phyloP scores from a whole-genome alignment of 2,888 invertebrate genomes.

The Spicauda simplicius region DNA sequence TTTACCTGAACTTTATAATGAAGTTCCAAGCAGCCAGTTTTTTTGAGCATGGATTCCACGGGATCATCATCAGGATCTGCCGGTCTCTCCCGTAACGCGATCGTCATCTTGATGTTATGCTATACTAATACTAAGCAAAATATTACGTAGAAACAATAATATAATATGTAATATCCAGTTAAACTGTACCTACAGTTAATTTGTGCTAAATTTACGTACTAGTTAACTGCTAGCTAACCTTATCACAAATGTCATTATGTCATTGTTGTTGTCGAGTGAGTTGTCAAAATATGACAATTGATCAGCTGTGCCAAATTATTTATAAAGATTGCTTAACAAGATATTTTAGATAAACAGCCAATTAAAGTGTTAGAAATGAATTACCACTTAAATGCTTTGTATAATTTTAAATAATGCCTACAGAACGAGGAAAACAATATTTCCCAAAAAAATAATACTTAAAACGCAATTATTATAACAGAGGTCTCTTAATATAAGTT shows the following conservation, averaged over 20 bases:
- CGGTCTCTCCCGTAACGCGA: conserved; percentile 63
- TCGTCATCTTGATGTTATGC: conserved; percentile 63
- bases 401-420: too few species aligned
- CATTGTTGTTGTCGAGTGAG: neutral
- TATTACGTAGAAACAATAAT: too few species aligned
- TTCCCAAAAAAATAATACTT: too few species aligned
- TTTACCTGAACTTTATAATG: conserved; percentile 95
- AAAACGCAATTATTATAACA: too few species aligned
- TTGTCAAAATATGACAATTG: neutral
- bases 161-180: too few species aligned
- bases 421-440: too few species aligned
- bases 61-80: conserved; percentile 89
- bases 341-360: neutral
- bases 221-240: too few species aligned
- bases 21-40: conserved; percentile 94
- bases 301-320: neutral
- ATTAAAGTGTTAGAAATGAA: too few species aligned
- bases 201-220: too few species aligned
- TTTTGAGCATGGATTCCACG: conserved; percentile 94
- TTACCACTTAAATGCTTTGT: too few species aligned
- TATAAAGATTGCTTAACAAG: neutral
- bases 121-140: neutral
- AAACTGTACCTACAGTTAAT: too few species aligned
- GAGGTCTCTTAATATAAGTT: too few species aligned
- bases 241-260: neutral